Evolutionary conservation across 1,140 invertebrate species (phyloP).

Genomic region (Galleria mellonella): DNA sequence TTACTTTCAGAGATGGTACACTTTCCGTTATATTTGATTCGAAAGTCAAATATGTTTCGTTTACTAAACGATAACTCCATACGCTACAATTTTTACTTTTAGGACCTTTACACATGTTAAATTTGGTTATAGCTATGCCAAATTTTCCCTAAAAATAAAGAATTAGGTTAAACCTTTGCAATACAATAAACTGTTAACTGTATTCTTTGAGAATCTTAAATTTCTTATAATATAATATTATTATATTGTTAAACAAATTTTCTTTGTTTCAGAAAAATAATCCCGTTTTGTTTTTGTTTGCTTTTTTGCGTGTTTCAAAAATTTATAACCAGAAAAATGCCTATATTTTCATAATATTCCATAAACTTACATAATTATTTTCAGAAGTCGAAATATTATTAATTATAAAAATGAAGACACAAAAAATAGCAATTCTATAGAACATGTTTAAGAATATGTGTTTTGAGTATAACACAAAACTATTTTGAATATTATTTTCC

Average conservation of each 20-base stretch:
- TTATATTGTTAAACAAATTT: too few relatives aligned
- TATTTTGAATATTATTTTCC: too few relatives aligned
- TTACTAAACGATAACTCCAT: neutral
- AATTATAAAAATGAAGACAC: slow-evolving; percentile 1
- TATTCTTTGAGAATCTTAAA: too few relatives aligned
- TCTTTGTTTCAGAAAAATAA: too few relatives aligned
- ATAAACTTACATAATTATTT: slow-evolving; percentile 19
- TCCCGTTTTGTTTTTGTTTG: too few relatives aligned
- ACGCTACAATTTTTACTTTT: slow-evolving; percentile 1
- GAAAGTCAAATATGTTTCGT: too few relatives aligned
- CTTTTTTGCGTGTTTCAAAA: too few relatives aligned
- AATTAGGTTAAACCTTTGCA: neutral
- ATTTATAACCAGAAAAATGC: too few relatives aligned
- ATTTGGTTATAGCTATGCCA: slow-evolving; percentile 16
- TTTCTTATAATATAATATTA: too few relatives aligned
- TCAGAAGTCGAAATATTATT: neutral
- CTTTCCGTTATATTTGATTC: neutral
- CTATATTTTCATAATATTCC: too few relatives aligned
- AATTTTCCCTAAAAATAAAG: slow-evolving; percentile 27
- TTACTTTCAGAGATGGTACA: neutral
- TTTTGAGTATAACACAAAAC: neutral
- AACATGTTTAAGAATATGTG: slow-evolving; percentile 5
- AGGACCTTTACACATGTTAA: slow-evolving; percentile 8
- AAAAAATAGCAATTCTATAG: neutral
- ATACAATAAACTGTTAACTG: neutral